These are phyloP conservation scores for Periophthalmus magnuspinnatus DNA, from an alignment of 2,797 vertebrate genomes.

Conservation along the genomic window DNA sequence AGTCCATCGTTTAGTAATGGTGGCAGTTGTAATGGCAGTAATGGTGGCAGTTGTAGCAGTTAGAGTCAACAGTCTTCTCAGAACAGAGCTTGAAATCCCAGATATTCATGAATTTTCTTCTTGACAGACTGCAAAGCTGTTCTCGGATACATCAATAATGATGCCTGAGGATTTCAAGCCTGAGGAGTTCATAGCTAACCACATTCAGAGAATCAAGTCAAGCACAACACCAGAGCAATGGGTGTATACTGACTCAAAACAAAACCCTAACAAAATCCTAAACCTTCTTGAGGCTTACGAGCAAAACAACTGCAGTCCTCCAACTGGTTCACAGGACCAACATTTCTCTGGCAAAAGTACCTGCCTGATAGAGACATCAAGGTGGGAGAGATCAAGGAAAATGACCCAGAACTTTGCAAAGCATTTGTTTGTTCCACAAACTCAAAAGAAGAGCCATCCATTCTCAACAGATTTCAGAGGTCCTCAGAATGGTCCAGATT, in stretches of 20 bases:
- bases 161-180: constrained; percentile 15
- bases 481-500: constrained; percentile 34
- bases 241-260: constrained; percentile 30
- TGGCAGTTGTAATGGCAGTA: too few relatives aligned
- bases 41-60: constrained; percentile 23
- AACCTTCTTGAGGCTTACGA: constrained; percentile 22
- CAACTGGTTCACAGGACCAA: constrained; percentile 9
- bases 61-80: constrained; percentile 8
- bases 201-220: constrained; percentile 26
- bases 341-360: constrained; percentile 1
- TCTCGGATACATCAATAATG: constrained; percentile 18
- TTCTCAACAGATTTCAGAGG: constrained; percentile 25
- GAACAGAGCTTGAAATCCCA: constrained; percentile 8
- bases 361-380: constrained; percentile 16
- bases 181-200: constrained; percentile 8
- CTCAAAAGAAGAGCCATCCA: constrained; percentile 22
- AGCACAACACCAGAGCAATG: constrained; percentile 40
- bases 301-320: constrained; percentile 8
- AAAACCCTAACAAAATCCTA: constrained; percentile 27
- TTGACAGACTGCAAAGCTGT: constrained; percentile 10
- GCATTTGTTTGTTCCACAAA: constrained; percentile 17
- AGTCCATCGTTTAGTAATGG: constrained; percentile 42
- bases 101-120: constrained; percentile 6
- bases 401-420: constrained; percentile 28
- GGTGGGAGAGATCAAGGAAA: constrained; percentile 26